These are phyloP conservation scores for Drosophila bocqueti DNA, from an alignment of 1,140 invertebrate species.

Conservation along the genomic window DNA sequence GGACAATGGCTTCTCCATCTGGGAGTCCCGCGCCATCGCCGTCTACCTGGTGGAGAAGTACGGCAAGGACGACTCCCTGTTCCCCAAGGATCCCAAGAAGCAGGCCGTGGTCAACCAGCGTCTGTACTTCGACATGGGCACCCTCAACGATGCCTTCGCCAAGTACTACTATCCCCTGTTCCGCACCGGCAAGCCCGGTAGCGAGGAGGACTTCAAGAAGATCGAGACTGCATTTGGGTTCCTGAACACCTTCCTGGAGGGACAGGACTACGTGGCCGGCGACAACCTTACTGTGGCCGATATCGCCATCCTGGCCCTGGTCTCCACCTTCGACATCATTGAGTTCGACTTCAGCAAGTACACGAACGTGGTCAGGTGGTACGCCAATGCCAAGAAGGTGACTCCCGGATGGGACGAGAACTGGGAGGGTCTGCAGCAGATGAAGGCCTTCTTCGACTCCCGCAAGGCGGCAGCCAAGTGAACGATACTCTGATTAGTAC, in stretches of 20 bases:
- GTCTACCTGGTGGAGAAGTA: slow-evolving; percentile 70
- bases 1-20: slow-evolving; percentile 58
- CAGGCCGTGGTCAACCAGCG: slow-evolving; percentile 86
- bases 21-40: slow-evolving; percentile 72
- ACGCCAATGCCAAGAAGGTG: slow-evolving; percentile 41
- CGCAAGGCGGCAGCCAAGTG: slow-evolving; percentile 6
- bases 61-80: slow-evolving; percentile 85
- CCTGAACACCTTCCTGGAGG: slow-evolving; percentile 45
- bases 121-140: slow-evolving; percentile 87
- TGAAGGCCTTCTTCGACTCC: slow-evolving; percentile 1
- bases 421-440: slow-evolving; percentile 12
- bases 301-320: slow-evolving; percentile 38
- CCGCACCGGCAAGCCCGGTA: slow-evolving; percentile 13
- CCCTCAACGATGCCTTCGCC: slow-evolving; percentile 79
- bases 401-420: slow-evolving; percentile 55
- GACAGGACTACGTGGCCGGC: slow-evolving; percentile 47
- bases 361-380: slow-evolving; percentile 46
- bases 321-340: slow-evolving; percentile 34
- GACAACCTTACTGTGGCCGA: slow-evolving; percentile 45
- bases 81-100: slow-evolving; percentile 86
- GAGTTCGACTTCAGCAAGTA: slow-evolving; percentile 48
- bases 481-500: background rate
- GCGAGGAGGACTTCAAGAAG: slow-evolving; percentile 39
- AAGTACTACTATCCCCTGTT: slow-evolving; percentile 53
- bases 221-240: slow-evolving; percentile 26